These are phyloP conservation scores for Diglossa cyanea DNA, from an alignment of 2,797 vertebrate genomes.

Conservation along the genomic window DNA sequence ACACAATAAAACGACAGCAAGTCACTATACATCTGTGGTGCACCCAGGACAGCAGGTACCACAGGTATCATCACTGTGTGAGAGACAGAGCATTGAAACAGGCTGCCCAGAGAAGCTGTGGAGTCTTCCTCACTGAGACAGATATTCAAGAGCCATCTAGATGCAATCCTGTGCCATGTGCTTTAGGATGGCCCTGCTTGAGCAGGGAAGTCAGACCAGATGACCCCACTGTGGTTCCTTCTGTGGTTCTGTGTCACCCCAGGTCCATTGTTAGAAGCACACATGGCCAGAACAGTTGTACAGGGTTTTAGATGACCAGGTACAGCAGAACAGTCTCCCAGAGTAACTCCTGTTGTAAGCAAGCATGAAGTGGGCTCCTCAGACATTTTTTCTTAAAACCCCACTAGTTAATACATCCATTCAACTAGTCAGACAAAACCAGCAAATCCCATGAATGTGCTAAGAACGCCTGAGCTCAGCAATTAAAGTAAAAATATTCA, in stretches of 20 bases:
- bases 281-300: neutral
- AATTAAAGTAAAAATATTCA: slow-evolving; percentile 21
- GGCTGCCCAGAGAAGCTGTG: neutral
- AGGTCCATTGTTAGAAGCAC: no score
- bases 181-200: no score
- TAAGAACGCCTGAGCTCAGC: neutral
- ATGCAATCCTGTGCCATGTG: neutral
- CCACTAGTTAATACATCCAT: neutral
- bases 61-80: neutral
- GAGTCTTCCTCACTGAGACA: neutral
- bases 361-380: neutral
- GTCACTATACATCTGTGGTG: neutral
- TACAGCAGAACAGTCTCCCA: neutral
- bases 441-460: neutral
- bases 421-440: neutral
- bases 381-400: neutral
- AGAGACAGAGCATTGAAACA: neutral
- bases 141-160: neutral
- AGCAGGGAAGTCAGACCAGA: no score
- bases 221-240: no score
- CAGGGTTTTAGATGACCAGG: neutral
- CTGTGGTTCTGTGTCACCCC: no score
- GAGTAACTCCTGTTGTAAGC: neutral
- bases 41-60: neutral
- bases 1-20: neutral